Conservation (phyloP, 2,888 invertebrate species). For the Drosophila monieri region DNA sequence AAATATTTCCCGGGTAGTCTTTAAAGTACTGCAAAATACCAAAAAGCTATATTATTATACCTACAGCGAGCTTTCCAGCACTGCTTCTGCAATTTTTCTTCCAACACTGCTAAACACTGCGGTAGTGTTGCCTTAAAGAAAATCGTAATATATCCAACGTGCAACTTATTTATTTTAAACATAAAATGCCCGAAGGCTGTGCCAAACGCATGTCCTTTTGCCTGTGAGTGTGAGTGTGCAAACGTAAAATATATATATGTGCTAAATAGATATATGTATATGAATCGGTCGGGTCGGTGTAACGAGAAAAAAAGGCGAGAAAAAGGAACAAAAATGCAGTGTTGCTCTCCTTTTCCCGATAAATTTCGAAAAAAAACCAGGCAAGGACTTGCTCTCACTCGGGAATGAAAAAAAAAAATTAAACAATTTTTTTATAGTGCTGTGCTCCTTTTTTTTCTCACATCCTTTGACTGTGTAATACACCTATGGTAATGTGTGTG, state of each 20-base stretch:
- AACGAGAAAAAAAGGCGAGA: background rate
- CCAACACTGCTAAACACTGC: conserved; percentile 16
- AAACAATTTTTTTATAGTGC: conserved; percentile 1
- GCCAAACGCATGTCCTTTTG: conserved; percentile 68
- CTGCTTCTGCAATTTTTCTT: background rate
- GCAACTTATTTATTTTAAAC: conserved; percentile 40
- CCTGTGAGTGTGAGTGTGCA: conserved; percentile 41
- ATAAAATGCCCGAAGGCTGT: conserved; percentile 63
- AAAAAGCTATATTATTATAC: background rate
- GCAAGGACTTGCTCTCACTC: background rate
- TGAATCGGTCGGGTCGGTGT: conserved; percentile 25
- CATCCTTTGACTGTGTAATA: conserved; percentile 3
- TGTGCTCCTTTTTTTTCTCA: conserved; percentile 18
- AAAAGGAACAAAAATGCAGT: conserved; percentile 6
- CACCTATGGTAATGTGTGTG: background rate
- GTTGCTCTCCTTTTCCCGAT: background rate
- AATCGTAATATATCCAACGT: conserved; percentile 40
- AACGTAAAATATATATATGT: conserved; percentile 11
- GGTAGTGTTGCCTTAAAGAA: conserved; percentile 43
- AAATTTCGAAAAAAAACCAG: background rate
- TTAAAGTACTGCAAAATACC: background rate
- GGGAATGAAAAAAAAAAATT: background rate
- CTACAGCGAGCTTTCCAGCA: background rate
- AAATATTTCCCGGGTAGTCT: background rate
- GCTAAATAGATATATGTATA: background rate